phyloP scores from a whole-genome alignment of 2,888 invertebrate species.

The Allacma fusca region DNA sequence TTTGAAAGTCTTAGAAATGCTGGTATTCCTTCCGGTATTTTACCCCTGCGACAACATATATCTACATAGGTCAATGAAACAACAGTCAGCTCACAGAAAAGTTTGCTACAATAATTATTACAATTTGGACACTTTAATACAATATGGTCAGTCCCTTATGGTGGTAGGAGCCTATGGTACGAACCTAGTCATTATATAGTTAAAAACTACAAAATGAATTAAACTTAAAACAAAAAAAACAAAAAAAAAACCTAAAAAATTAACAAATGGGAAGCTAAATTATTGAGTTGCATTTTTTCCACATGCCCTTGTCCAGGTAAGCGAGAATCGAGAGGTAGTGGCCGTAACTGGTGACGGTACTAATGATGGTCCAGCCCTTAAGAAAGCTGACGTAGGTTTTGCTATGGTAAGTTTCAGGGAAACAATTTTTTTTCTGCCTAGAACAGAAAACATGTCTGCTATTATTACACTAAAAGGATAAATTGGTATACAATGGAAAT shows the following conservation, averaged over 20 bases:
- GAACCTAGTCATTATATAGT: too few species aligned
- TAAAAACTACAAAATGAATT: too few species aligned
- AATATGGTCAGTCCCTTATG: too few species aligned
- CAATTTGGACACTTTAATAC: too few species aligned
- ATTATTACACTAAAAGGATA: not conserved
- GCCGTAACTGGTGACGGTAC: slow-evolving; percentile 99
- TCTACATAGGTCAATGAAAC: too few species aligned
- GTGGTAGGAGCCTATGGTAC: too few species aligned
- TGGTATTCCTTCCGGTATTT: too few species aligned
- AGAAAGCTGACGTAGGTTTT: slow-evolving; percentile 98
- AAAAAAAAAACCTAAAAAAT: not conserved
- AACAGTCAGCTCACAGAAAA: too few species aligned
- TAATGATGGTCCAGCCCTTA: slow-evolving; percentile 96
- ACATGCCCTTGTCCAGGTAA: slow-evolving; percentile 64
- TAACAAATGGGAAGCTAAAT: not conserved
- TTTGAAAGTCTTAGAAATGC: too few species aligned
- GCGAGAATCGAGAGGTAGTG: slow-evolving; percentile 91
- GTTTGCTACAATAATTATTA: too few species aligned
- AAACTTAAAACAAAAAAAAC: too few species aligned
- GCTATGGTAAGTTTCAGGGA: slow-evolving; percentile 78
- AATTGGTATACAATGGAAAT: not conserved
- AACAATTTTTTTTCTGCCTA: not conserved
- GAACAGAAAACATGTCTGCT: not conserved
- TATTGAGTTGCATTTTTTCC: not conserved
- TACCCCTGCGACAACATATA: too few species aligned